A percentile compares a stretch with the other conserved stretches of the same genome.
These are phyloP conservation scores for Myotis myotis DNA, from an alignment of 2,797 vertebrate species.

Conservation along the genomic window DNA sequence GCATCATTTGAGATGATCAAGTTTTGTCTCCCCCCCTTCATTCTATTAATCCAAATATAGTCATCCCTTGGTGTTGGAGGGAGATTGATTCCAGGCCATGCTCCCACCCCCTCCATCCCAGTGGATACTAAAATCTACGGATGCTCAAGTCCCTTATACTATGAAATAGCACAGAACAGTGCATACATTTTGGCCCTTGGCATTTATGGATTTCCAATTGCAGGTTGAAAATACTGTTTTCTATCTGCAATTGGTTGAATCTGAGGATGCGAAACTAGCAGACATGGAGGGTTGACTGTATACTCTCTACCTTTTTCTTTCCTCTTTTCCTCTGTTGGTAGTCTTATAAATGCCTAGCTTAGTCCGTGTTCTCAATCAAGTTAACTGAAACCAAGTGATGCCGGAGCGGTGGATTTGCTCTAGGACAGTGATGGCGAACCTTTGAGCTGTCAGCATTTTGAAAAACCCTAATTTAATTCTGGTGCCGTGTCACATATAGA, in stretches of 20 bases:
- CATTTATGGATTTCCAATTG: background rate
- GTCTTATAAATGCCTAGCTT: background rate
- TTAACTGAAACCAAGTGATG: constrained; percentile 13
- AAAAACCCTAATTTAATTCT: no score
- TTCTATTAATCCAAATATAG: background rate
- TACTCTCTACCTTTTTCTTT: background rate
- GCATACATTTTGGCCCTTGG: background rate
- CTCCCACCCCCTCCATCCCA: background rate
- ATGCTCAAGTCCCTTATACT: background rate
- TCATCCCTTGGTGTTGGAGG: background rate
- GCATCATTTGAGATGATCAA: background rate
- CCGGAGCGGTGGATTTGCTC: background rate
- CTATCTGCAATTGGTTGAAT: background rate
- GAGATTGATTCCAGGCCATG: background rate
- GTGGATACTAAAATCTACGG: background rate
- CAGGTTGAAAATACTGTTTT: background rate
- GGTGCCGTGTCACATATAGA: no score
- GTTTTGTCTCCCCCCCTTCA: background rate
- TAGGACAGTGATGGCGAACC: background rate
- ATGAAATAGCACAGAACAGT: background rate
- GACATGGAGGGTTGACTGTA: background rate
- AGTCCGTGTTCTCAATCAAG: background rate
- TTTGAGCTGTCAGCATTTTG: no score
- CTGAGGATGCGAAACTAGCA: background rate
- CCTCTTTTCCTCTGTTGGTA: background rate